A percentile compares a stretch with the other conserved stretches of the same genome.
These are phyloP conservation scores for Nephrotoma appendiculata DNA, from an alignment of 2,888 invertebrate genomes.

Conservation along the genomic window DNA sequence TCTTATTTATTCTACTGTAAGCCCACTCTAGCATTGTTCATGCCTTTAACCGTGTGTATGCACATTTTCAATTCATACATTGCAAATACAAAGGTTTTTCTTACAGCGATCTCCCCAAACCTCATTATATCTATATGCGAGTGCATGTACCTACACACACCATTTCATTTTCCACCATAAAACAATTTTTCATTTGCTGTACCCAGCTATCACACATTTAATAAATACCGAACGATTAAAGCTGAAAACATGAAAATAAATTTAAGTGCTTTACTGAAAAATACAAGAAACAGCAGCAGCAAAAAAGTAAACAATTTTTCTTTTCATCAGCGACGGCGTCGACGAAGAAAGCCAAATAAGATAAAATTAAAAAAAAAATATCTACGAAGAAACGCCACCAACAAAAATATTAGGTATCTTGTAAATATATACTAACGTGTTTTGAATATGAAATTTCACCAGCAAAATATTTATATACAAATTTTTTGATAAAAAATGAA, in stretches of 20 bases:
- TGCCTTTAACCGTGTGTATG: not conserved
- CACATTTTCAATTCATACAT: not conserved
- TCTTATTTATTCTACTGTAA: too few relatives aligned
- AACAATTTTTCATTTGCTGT: not conserved
- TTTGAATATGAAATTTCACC: not conserved
- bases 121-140: not conserved
- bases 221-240: not conserved
- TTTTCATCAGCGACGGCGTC: not conserved
- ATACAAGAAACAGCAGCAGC: not conserved
- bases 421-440: not conserved
- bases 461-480: not conserved
- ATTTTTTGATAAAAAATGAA: not conserved
- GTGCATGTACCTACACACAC: not conserved
- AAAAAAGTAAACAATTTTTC: not conserved
- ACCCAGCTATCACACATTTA: not conserved
- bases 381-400: not conserved
- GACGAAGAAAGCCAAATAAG: not conserved
- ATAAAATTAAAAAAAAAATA: not conserved
- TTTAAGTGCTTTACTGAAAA: not conserved
- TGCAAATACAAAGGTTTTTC: not conserved
- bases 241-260: not conserved
- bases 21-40: too few relatives aligned
- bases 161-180: not conserved
- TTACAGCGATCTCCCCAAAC: not conserved
- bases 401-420: not conserved